Conservation (phyloP, 2,797 vertebrate genomes). For the Antrozous pallidus region DNA sequence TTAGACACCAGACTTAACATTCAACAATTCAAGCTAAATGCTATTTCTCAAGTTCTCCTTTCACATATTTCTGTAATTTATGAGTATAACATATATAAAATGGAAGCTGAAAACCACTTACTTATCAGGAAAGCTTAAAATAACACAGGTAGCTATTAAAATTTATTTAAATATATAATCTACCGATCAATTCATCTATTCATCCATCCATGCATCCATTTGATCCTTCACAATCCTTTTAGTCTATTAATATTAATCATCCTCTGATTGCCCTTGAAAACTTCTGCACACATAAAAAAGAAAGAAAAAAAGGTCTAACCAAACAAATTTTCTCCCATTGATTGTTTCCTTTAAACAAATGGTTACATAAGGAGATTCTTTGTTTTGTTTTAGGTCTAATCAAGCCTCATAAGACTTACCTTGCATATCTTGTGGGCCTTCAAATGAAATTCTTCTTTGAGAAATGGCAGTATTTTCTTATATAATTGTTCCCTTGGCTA, state of each 20-base stretch:
- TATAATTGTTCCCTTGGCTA: conserved; percentile 17
- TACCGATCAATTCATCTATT: not conserved
- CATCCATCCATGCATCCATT: not conserved
- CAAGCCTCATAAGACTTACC: conserved; percentile 54
- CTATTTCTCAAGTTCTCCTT: conserved; percentile 30
- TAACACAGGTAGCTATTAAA: not conserved
- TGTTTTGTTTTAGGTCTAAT: conserved; percentile 5
- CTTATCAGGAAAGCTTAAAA: conserved; percentile 8
- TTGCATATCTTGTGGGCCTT: not conserved
- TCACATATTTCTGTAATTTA: conserved; percentile 22
- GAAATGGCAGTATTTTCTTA: conserved; percentile 12
- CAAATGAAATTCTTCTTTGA: conserved; percentile 43
- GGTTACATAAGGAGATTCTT: conserved; percentile 23
- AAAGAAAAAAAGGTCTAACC: not conserved
- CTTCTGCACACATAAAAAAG: not conserved
- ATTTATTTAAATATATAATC: conserved; percentile 12
- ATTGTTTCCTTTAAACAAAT: conserved; percentile 16
- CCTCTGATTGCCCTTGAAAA: not conserved
- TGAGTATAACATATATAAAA: not conserved
- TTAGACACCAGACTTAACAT: conserved; percentile 56
- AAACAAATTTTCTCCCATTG: not conserved
- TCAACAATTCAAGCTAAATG: conserved; percentile 50
- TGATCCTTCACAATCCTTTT: not conserved
- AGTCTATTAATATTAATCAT: not conserved
- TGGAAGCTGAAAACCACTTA: not conserved